Percentiles rank a stretch among this genome's conserved stretches.
Conservation (phyloP, 2,888 invertebrate species). For the Philhelius pedissequus region DNA sequence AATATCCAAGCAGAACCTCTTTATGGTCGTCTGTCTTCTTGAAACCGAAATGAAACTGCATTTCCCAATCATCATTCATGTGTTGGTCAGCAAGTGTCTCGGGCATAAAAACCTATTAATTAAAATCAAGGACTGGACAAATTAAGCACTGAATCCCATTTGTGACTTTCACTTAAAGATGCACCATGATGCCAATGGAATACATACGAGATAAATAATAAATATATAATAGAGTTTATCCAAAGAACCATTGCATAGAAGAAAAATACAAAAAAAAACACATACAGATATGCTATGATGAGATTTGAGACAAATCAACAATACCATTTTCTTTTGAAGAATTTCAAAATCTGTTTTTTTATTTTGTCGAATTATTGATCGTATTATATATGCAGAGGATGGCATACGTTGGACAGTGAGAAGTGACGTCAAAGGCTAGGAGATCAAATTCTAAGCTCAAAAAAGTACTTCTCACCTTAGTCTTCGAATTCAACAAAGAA, state of each 20-base stretch:
- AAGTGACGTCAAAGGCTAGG: too few species aligned
- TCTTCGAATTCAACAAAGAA: too few species aligned
- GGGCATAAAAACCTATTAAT: conserved; percentile 56
- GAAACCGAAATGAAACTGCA: conserved; percentile 6
- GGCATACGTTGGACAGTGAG: too few species aligned
- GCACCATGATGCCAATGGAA: not conserved
- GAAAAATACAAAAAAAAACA: not conserved
- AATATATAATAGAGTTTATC: not conserved
- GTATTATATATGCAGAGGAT: too few species aligned
- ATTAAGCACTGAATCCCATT: conserved; percentile 45
- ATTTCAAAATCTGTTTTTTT: too few species aligned
- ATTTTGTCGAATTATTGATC: too few species aligned
- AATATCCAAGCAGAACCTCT: not conserved
- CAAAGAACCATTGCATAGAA: not conserved
- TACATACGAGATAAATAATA: too few species aligned
- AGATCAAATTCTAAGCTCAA: too few species aligned
- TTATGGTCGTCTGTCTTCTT: conserved; percentile 17
- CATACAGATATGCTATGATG: not conserved
- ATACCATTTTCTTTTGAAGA: not conserved
- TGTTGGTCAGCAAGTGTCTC: not conserved
- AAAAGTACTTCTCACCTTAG: too few species aligned
- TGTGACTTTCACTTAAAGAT: conserved; percentile 62
- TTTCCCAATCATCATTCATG: conserved; percentile 44
- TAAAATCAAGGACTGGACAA: conserved; percentile 64
- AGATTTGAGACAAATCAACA: not conserved